These are phyloP conservation scores for Esox masquinongy DNA, from an alignment of 2,797 vertebrate genomes.

Conservation along the genomic window DNA sequence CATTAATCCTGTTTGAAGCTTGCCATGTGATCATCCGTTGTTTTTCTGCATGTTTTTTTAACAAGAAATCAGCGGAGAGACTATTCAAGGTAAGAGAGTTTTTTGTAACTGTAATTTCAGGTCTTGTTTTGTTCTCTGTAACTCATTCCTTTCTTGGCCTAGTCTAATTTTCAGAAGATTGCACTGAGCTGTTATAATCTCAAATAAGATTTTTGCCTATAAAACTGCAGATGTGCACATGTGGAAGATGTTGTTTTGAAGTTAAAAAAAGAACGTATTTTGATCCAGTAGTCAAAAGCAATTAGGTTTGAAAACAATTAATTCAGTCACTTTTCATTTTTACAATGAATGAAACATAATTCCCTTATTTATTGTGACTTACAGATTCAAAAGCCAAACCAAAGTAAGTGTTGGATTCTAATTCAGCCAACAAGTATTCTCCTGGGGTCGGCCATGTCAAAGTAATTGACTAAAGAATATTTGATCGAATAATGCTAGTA, in stretches of 20 bases:
- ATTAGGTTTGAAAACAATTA: not conserved
- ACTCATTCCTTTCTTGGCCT: not conserved
- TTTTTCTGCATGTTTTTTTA: constrained; percentile 4
- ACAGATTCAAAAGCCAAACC: constrained; percentile 69
- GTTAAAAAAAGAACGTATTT: not conserved
- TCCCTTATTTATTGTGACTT: constrained; percentile 8
- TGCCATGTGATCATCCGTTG: not conserved
- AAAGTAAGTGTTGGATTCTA: constrained; percentile 60
- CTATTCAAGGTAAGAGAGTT: not conserved
- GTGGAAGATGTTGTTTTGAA: not conserved
- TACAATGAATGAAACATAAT: not conserved
- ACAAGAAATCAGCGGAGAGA: not conserved
- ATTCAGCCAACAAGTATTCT: not conserved
- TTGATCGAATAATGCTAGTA: not conserved
- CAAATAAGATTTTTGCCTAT: not conserved
- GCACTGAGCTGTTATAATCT: not conserved
- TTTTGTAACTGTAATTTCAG: not conserved
- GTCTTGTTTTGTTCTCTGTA: not conserved
- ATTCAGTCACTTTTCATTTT: not conserved
- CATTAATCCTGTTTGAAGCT: not conserved
- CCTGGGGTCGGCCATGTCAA: not conserved
- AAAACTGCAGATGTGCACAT: constrained; percentile 6
- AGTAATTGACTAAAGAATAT: not conserved
- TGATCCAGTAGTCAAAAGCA: not conserved
- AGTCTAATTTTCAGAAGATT: not conserved